A percentile compares a stretch with the other conserved stretches of the same genome.
phyloP scores from a whole-genome alignment of 1,140 invertebrate genomes.

The Cardiocondyla obscurior region DNA sequence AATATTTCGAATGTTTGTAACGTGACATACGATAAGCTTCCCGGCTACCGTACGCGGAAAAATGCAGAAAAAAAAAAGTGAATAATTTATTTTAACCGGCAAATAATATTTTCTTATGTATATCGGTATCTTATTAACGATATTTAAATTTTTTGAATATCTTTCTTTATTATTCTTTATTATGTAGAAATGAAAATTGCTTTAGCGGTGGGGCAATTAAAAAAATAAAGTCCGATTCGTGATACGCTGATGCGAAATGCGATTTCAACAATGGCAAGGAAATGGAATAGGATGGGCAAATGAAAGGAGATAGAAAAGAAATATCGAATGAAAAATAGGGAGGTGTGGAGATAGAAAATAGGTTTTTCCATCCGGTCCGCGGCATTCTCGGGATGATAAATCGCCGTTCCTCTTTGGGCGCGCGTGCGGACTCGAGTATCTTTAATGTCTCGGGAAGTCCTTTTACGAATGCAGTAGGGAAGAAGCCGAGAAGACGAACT shows the following conservation, averaged over 20 bases:
- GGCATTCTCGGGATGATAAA: conserved; percentile 78
- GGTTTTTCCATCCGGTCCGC: conserved; percentile 61
- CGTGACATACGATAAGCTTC: conserved; percentile 24
- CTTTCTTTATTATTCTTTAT: no score
- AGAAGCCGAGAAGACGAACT: conserved; percentile 49
- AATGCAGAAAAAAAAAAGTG: background rate
- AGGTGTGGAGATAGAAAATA: conserved; percentile 60
- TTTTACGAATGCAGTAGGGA: conserved; percentile 37
- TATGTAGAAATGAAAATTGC: no score
- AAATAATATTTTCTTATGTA: background rate
- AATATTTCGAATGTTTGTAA: conserved; percentile 30
- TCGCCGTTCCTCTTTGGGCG: conserved; percentile 69
- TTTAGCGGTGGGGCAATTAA: background rate
- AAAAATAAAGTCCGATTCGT: background rate
- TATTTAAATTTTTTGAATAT: background rate
- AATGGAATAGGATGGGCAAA: background rate
- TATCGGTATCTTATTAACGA: background rate
- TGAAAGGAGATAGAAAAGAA: conserved; percentile 54
- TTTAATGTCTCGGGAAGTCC: conserved; percentile 72
- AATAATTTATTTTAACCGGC: background rate
- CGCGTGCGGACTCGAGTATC: conserved; percentile 67
- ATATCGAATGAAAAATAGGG: background rate
- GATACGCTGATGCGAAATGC: conserved; percentile 39
- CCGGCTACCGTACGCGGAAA: background rate
- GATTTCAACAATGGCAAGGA: conserved; percentile 71